These are phyloP conservation scores for Pollenia labialis DNA, from an alignment of 2,888 invertebrate genomes.

Conservation along the genomic window DNA sequence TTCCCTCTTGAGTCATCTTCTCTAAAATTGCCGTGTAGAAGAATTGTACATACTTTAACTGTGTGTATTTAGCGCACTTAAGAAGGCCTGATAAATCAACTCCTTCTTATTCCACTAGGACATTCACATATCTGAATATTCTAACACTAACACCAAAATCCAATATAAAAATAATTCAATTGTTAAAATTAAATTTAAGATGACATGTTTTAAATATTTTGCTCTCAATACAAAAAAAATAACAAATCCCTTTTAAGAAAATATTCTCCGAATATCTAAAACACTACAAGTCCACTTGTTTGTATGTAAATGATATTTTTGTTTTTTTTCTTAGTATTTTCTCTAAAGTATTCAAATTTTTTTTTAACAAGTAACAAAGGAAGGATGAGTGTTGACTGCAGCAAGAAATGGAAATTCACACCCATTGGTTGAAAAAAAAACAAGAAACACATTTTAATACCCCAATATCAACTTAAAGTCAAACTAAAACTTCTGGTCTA, in stretches of 20 bases:
- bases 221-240: not conserved
- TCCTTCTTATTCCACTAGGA: no score
- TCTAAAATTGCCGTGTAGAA: no score
- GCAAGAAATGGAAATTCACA: not conserved
- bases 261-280: not conserved
- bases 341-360: not conserved
- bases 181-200: slow-evolving; percentile 16
- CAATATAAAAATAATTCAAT: slow-evolving; percentile 17
- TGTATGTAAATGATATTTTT: not conserved
- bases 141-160: not conserved
- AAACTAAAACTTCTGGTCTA: slow-evolving; percentile 34
- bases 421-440: not conserved
- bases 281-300: not conserved
- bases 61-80: no score
- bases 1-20: no score
- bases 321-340: not conserved
- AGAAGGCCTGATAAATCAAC: no score
- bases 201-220: slow-evolving; percentile 2
- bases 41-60: no score
- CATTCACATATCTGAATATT: no score
- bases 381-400: not conserved
- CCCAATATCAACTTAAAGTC: slow-evolving; percentile 1
- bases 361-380: not conserved
- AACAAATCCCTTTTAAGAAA: not conserved
- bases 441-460: not conserved